Evolutionary conservation across 2,888 invertebrate genomes (phyloP).

Genomic region (Agrotis clavis): DNA sequence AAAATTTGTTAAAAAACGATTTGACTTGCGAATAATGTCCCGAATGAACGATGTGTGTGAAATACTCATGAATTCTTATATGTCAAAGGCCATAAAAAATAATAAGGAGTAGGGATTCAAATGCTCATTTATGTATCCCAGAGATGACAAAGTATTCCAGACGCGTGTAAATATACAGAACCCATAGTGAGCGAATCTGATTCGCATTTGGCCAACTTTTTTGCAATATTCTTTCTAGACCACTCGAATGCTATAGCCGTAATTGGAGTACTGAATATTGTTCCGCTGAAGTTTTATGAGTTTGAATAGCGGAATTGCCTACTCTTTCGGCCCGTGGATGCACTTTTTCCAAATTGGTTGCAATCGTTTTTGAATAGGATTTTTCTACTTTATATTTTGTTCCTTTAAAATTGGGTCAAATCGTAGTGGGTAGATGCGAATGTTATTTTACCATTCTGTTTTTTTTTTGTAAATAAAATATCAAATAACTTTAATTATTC

Average conservation of each 20-base stretch:
- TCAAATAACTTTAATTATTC: neutral
- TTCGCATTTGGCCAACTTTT: conserved; percentile 34
- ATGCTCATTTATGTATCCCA: too few species aligned
- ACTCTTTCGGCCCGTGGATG: conserved; percentile 59
- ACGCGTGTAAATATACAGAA: neutral
- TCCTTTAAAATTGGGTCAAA: neutral
- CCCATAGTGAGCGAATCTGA: neutral
- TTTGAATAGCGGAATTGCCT: conserved; percentile 69
- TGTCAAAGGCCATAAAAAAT: too few species aligned
- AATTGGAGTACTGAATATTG: conserved; percentile 80
- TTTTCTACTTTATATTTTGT: conserved; percentile 8
- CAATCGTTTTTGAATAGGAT: conserved; percentile 7
- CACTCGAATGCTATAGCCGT: conserved; percentile 73
- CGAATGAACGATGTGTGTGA: too few species aligned
- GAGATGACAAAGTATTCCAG: neutral
- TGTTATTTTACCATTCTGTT: neutral
- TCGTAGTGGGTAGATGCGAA: neutral
- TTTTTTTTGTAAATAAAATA: neutral
- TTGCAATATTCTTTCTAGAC: conserved; percentile 70
- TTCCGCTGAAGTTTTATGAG: conserved; percentile 72
- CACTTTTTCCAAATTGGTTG: conserved; percentile 57
- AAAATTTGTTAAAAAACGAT: too few species aligned
- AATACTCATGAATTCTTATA: too few species aligned
- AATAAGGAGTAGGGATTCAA: too few species aligned
- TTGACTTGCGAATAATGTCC: too few species aligned